These are phyloP conservation scores for Bombus balteatus DNA, from an alignment of 1,140 invertebrate species.

Conservation along the genomic window DNA sequence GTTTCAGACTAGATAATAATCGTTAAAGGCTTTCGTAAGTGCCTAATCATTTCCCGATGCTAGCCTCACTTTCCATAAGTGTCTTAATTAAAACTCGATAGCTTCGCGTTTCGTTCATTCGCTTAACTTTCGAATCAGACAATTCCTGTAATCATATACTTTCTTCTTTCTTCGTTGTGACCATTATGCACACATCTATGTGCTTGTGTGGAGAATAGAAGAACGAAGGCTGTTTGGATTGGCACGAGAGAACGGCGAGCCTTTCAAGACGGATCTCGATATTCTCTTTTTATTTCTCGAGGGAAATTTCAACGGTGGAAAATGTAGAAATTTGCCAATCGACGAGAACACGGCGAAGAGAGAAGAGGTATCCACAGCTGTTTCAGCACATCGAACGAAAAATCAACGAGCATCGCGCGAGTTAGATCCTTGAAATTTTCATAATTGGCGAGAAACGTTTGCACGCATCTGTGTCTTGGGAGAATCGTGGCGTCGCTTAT, in stretches of 20 bases:
- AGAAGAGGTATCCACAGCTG: background rate
- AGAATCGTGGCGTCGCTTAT: too few species aligned
- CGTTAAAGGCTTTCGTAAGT: too few species aligned
- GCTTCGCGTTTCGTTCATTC: background rate
- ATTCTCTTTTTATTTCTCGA: constrained; percentile 11
- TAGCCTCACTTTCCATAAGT: too few species aligned
- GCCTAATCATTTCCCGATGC: too few species aligned
- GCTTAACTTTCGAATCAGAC: background rate
- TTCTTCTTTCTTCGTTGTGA: background rate
- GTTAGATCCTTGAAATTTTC: constrained; percentile 8
- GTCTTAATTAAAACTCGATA: too few species aligned
- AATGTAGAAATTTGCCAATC: constrained; percentile 1
- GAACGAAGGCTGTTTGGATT: background rate
- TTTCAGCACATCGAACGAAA: background rate
- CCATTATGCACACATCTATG: background rate
- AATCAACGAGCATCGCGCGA: too few species aligned
- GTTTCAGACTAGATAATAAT: too few species aligned
- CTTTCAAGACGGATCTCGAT: constrained; percentile 11
- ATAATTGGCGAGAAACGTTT: constrained; percentile 16
- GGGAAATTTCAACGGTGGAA: constrained; percentile 25
- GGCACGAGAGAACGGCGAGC: background rate
- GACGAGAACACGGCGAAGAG: background rate
- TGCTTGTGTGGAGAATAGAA: background rate
- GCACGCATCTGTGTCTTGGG: background rate
- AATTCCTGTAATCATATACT: too few species aligned